Evolutionary conservation across 2,888 invertebrate genomes (phyloP).

Genomic region (Timema cristinae): DNA sequence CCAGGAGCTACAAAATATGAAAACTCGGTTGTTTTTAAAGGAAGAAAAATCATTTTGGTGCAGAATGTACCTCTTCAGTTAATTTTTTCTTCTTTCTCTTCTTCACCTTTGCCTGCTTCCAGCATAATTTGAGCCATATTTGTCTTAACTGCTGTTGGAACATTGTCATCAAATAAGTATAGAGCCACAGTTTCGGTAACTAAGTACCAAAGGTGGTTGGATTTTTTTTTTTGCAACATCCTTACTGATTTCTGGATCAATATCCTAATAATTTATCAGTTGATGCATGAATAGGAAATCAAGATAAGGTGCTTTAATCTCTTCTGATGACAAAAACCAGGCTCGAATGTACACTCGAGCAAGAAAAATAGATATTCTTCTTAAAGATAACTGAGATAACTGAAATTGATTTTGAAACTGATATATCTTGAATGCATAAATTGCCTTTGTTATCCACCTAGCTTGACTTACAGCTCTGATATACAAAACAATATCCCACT

Average conservation of each 20-base stretch:
- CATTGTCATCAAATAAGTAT: too few species aligned
- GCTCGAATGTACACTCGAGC: constrained; percentile 9
- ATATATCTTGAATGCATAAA: constrained; percentile 10
- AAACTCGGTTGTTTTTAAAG: too few species aligned
- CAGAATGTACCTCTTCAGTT: too few species aligned
- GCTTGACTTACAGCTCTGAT: constrained; percentile 23
- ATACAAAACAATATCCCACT: constrained; percentile 23
- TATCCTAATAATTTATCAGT: not conserved
- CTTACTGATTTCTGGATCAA: constrained; percentile 11
- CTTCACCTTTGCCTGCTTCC: too few species aligned
- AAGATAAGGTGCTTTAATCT: not conserved
- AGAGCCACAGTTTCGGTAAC: not conserved
- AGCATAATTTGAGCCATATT: too few species aligned
- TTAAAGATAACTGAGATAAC: constrained; percentile 7
- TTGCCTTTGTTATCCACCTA: constrained; percentile 23
- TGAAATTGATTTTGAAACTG: constrained; percentile 1
- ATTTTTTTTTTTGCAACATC: not conserved
- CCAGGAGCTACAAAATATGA: too few species aligned
- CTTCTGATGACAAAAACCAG: not conserved
- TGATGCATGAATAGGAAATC: constrained; percentile 5
- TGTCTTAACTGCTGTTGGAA: too few species aligned
- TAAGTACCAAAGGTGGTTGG: not conserved
- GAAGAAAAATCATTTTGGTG: too few species aligned
- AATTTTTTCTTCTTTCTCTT: too few species aligned
- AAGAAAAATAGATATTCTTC: constrained; percentile 6